Conservation (phyloP, 2,888 invertebrate genomes). For the Zaprionus bogoriensis region DNA sequence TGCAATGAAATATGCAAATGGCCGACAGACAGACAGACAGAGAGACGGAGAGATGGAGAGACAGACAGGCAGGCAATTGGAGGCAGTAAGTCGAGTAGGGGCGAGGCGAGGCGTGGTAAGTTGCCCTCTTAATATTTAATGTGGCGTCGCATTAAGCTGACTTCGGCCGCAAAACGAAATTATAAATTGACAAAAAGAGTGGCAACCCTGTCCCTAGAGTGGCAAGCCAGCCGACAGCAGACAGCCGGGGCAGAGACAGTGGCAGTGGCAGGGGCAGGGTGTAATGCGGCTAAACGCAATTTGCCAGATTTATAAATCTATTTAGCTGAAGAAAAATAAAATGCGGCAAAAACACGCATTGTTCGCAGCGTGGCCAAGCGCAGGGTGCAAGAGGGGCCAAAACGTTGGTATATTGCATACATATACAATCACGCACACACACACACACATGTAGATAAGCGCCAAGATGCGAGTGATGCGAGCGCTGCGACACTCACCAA, state of each 20-base stretch:
- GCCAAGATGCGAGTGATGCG: neutral
- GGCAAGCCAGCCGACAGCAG: too few species aligned
- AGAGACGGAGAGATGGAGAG: neutral
- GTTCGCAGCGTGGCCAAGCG: neutral
- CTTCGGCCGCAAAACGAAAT: slow-evolving; percentile 37
- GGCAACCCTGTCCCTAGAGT: neutral
- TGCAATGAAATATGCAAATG: slow-evolving; percentile 62
- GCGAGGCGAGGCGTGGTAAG: neutral
- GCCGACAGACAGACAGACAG: slow-evolving; percentile 7
- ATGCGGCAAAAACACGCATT: slow-evolving; percentile 21
- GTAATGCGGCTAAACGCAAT: slow-evolving; percentile 40
- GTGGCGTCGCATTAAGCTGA: slow-evolving; percentile 32
- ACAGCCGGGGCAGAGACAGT: neutral
- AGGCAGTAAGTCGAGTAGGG: neutral
- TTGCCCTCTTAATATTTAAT: slow-evolving; percentile 39
- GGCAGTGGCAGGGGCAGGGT: neutral
- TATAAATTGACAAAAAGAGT: slow-evolving; percentile 32
- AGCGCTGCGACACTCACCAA: neutral
- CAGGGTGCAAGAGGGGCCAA: too few species aligned
- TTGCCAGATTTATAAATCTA: slow-evolving; percentile 56
- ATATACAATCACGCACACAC: neutral
- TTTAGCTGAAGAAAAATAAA: slow-evolving; percentile 40
- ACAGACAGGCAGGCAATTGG: neutral
- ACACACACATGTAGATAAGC: neutral
- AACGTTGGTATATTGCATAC: neutral